phyloP scores from a whole-genome alignment of 2,888 invertebrate species.

The Cyaniris semiargus region DNA sequence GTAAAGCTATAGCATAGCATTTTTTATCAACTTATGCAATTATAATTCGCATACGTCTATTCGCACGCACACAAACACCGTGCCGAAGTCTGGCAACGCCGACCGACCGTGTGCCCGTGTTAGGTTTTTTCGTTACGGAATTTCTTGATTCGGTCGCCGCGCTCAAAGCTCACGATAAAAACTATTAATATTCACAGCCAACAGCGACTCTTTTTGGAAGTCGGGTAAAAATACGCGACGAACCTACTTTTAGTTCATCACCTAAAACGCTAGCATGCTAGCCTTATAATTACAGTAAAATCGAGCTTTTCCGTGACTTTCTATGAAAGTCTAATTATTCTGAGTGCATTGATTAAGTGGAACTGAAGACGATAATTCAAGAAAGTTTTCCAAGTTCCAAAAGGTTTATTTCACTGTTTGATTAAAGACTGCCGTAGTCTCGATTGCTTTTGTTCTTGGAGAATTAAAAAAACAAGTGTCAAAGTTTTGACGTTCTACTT shows the following conservation, averaged over 20 bases:
- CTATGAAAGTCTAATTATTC: neutral
- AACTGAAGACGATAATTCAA: neutral
- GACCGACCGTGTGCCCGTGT: too few relatives aligned
- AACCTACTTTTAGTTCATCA: neutral
- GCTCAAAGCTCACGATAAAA: too few relatives aligned
- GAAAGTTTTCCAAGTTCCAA: neutral
- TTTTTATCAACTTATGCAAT: too few relatives aligned
- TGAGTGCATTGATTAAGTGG: slow-evolving; percentile 10
- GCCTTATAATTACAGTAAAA: neutral
- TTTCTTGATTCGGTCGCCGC: too few relatives aligned
- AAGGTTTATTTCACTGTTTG: neutral
- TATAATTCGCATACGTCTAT: too few relatives aligned
- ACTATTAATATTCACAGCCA: too few relatives aligned
- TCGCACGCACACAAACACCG: too few relatives aligned
- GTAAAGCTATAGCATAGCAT: too few relatives aligned
- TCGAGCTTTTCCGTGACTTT: neutral
- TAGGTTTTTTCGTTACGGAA: too few relatives aligned
- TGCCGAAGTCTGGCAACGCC: too few relatives aligned
- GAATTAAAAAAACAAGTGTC: slow-evolving; percentile 1
- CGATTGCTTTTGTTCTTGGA: neutral
- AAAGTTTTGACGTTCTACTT: neutral
- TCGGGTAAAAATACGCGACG: neutral
- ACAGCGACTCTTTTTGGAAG: too few relatives aligned
- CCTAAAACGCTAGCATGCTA: neutral
- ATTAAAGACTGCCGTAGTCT: neutral